A percentile compares a stretch with the other conserved stretches of the same genome.
These are phyloP conservation scores for Embidobia sp. DNA, from an alignment of 2,888 invertebrate genomes.

Conservation along the genomic window DNA sequence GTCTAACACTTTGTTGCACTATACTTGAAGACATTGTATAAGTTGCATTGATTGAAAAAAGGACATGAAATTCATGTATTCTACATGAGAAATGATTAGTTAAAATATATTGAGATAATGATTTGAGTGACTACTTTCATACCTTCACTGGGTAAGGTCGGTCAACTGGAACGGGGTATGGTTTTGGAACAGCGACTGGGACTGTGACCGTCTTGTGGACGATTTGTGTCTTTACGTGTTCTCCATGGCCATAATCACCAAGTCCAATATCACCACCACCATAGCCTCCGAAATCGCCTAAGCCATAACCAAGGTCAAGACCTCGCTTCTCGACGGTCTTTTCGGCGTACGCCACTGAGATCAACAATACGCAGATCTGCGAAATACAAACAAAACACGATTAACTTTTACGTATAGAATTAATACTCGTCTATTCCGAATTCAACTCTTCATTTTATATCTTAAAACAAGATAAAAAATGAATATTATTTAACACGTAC, in stretches of 20 bases:
- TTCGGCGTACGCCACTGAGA: conserved; percentile 79
- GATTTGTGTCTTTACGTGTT: conserved; percentile 75
- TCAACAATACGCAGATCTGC: conserved; percentile 81
- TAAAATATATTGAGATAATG: conserved; percentile 26
- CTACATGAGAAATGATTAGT: not conserved
- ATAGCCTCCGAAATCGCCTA: conserved; percentile 52
- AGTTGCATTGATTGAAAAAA: too few species aligned
- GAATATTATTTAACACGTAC: too few species aligned
- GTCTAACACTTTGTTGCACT: too few species aligned
- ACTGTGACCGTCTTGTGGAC: conserved; percentile 81
- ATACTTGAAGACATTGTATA: too few species aligned
- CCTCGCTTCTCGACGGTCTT: conserved; percentile 76
- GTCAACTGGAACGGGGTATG: conserved; percentile 81
- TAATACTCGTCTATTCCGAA: too few species aligned
- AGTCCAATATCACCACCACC: conserved; percentile 67
- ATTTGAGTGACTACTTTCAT: conserved; percentile 28
- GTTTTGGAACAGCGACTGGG: conserved; percentile 70
- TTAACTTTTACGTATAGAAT: too few species aligned
- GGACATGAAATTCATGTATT: too few species aligned
- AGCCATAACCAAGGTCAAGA: conserved; percentile 61
- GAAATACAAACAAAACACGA: conserved; percentile 68
- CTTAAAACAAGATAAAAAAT: not conserved
- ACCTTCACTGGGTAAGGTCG: conserved; percentile 82
- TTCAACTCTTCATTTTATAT: too few species aligned
- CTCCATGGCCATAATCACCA: conserved; percentile 61